Percentiles rank a stretch among this genome's conserved stretches.
Evolutionary conservation across 2,888 invertebrate species (phyloP).

Genomic region (Nasonovia ribisnigri): DNA sequence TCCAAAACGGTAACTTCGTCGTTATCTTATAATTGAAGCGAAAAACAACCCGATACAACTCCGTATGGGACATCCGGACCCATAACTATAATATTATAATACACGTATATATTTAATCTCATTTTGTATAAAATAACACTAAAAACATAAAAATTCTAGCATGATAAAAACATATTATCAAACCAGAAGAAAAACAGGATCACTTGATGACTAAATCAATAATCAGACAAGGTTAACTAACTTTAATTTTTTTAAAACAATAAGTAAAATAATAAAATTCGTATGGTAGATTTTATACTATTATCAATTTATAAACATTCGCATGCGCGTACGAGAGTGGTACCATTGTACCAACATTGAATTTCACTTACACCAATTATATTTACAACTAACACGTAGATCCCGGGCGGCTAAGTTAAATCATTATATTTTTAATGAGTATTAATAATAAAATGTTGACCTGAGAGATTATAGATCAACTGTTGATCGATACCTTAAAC

Average conservation of each 20-base stretch:
- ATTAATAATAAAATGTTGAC: background rate
- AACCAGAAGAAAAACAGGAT: background rate
- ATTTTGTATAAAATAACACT: background rate
- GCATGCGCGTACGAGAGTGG: no score
- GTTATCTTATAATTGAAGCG: background rate
- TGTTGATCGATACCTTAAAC: background rate
- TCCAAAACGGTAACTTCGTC: background rate
- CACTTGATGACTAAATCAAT: background rate
- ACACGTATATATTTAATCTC: background rate
- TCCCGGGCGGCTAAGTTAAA: background rate
- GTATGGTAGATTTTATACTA: no score
- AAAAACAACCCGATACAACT: background rate
- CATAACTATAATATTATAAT: background rate
- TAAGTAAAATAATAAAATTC: no score
- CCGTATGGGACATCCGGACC: background rate
- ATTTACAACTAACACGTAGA: no score
- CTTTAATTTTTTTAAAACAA: no score
- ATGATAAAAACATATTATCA: background rate
- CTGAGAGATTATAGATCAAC: background rate
- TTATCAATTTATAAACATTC: no score
- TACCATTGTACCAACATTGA: no score
- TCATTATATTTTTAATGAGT: background rate
- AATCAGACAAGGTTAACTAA: no score
- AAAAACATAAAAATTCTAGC: background rate
- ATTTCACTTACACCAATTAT: no score